These are phyloP conservation scores for Centropyge bicolor DNA, from an alignment of 2,797 vertebrate genomes.

Conservation along the genomic window DNA sequence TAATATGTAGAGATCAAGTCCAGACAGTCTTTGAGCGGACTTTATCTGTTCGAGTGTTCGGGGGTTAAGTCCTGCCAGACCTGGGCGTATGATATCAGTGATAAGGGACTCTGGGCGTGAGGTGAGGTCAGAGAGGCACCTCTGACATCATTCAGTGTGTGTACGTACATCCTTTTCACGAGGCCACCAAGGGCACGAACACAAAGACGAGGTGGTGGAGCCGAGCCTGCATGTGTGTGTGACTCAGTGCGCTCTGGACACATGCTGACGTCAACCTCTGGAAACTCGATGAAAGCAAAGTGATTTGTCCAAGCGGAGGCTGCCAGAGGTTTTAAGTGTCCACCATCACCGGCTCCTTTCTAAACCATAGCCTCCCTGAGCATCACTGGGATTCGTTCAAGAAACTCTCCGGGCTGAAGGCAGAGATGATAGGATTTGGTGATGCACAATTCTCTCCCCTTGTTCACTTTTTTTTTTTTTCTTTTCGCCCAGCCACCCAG, in stretches of 20 bases:
- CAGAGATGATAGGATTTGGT: slow-evolving; percentile 45
- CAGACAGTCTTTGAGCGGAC: slow-evolving; percentile 31
- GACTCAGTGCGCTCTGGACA: slow-evolving; percentile 73
- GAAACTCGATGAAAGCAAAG: slow-evolving; percentile 71
- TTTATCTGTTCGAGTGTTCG: slow-evolving; percentile 51
- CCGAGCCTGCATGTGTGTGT: slow-evolving; percentile 63
- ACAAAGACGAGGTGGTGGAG: slow-evolving; percentile 65
- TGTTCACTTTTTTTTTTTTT: slow-evolving; percentile 33
- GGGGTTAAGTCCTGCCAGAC: slow-evolving; percentile 55
- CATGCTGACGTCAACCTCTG: slow-evolving; percentile 74
- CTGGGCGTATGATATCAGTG: slow-evolving; percentile 48
- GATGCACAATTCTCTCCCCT: slow-evolving; percentile 36
- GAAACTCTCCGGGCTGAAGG: slow-evolving; percentile 39
- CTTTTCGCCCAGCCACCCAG: slow-evolving; percentile 58
- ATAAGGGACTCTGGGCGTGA: slow-evolving; percentile 62
- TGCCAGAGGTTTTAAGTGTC: slow-evolving; percentile 44
- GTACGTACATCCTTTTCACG: slow-evolving; percentile 37
- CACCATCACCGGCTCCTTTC: slow-evolving; percentile 8
- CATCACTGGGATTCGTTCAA: slow-evolving; percentile 18
- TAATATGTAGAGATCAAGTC: slow-evolving; percentile 59
- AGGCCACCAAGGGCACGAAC: slow-evolving; percentile 57
- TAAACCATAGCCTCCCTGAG: background rate
- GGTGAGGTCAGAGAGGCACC: slow-evolving; percentile 36
- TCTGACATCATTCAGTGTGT: slow-evolving; percentile 70
- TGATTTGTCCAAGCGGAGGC: slow-evolving; percentile 43